Conservation (phyloP, 2,113 vertebrate genomes). For the Falcunculus frontatus region DNA sequence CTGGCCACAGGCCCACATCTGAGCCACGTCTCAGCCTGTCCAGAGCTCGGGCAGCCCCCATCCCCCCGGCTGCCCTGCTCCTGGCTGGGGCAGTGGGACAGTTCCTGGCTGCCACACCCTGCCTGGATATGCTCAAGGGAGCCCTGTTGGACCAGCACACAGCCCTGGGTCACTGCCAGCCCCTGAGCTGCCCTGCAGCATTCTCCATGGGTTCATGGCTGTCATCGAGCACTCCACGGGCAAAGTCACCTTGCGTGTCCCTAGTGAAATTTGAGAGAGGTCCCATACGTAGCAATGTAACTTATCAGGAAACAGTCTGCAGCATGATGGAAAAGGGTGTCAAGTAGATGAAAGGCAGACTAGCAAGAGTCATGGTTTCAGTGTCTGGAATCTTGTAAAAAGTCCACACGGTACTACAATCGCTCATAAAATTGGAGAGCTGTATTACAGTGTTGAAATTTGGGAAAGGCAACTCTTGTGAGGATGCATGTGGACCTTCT, state of each 20-base stretch:
- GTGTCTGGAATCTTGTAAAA: neutral
- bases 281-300: neutral
- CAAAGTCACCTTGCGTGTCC: neutral
- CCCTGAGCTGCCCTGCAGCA: neutral
- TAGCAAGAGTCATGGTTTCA: neutral
- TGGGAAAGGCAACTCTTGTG: neutral
- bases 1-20: accelerated
- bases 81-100: neutral
- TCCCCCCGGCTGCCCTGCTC: accelerated
- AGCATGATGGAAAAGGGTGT: neutral
- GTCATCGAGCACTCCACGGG: neutral
- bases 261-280: neutral
- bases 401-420: neutral
- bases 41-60: accelerated
- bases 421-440: neutral
- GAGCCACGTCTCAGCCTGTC: too few relatives aligned
- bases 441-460: neutral
- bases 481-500: neutral
- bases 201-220: neutral
- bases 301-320: neutral
- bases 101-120: neutral
- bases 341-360: neutral
- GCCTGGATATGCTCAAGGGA: neutral
- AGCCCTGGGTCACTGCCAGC: neutral
- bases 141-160: too few relatives aligned